A percentile compares a stretch with the other conserved stretches of the same genome.
Evolutionary conservation across 1,140 invertebrate genomes (phyloP).

Genomic region (Aphaenogaster ashmeadi): DNA sequence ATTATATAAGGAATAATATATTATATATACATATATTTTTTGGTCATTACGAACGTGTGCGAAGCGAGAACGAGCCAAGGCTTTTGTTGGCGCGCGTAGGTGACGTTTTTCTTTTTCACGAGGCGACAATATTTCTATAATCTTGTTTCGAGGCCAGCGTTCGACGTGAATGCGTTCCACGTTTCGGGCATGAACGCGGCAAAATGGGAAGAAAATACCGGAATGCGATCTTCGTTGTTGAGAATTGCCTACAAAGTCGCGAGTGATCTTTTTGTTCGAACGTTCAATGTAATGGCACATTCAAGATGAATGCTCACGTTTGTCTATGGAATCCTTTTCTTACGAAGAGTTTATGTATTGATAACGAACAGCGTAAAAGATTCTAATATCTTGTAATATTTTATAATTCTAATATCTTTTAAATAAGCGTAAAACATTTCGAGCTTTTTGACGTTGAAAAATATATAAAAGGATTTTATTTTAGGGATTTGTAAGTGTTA

Average conservation of each 20-base stretch:
- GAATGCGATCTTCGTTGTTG: conserved; percentile 48
- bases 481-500: background rate
- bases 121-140: conserved; percentile 87
- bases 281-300: background rate
- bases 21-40: conserved; percentile 87
- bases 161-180: conserved; percentile 67
- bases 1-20: conserved; percentile 85
- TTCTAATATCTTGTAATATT: background rate
- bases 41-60: conserved; percentile 86
- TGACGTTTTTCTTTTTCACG: conserved; percentile 86
- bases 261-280: conserved; percentile 2
- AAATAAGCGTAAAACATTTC: background rate
- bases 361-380: background rate
- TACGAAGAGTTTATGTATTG: background rate
- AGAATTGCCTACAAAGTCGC: conserved; percentile 26
- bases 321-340: background rate
- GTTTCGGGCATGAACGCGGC: conserved; percentile 45
- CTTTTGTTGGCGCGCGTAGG: conserved; percentile 83
- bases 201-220: conserved; percentile 33
- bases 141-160: conserved; percentile 81
- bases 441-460: background rate
- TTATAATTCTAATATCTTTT: background rate
- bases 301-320: background rate
- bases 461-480: background rate
- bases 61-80: conserved; percentile 82